Evolutionary conservation across 2,113 vertebrate species (phyloP).

Genomic region (Prionailurus viverrinus): DNA sequence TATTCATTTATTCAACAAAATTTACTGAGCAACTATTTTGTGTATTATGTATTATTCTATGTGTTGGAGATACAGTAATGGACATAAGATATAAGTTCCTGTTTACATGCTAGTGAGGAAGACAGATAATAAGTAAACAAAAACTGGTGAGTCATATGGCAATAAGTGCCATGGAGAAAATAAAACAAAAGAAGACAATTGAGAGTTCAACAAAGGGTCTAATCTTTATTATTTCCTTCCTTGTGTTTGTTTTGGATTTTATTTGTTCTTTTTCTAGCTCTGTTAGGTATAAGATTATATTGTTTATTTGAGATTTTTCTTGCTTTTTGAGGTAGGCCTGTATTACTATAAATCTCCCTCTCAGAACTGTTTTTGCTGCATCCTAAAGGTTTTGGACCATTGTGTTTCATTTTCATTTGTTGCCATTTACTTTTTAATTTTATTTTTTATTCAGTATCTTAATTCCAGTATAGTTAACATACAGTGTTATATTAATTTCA

Average conservation of each 20-base stretch:
- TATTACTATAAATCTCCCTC: no score
- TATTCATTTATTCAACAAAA: not conserved
- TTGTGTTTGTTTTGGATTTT: no score
- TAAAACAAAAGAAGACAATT: not conserved
- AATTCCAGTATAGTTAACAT: not conserved
- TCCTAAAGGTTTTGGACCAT: not conserved
- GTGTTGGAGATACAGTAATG: not conserved
- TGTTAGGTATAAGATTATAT: not conserved
- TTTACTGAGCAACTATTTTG: not conserved
- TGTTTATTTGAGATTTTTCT: not conserved
- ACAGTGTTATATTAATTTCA: not conserved
- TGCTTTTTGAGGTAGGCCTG: not conserved
- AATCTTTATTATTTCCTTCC: no score
- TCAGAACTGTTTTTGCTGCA: not conserved
- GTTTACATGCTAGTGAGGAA: not conserved
- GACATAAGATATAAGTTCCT: not conserved
- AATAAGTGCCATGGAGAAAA: not conserved
- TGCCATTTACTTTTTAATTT: not conserved
- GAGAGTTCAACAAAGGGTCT: not conserved
- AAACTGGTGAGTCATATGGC: not conserved
- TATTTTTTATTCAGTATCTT: not conserved
- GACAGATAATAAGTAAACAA: not conserved
- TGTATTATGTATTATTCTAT: not conserved
- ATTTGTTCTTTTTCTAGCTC: not conserved
- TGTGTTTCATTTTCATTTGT: not conserved